Evolutionary conservation across 2,113 vertebrate genomes (phyloP), one percentile per base, ranked within the genome.

Genomic region (Ailuropoda melanoleuca): DNA sequence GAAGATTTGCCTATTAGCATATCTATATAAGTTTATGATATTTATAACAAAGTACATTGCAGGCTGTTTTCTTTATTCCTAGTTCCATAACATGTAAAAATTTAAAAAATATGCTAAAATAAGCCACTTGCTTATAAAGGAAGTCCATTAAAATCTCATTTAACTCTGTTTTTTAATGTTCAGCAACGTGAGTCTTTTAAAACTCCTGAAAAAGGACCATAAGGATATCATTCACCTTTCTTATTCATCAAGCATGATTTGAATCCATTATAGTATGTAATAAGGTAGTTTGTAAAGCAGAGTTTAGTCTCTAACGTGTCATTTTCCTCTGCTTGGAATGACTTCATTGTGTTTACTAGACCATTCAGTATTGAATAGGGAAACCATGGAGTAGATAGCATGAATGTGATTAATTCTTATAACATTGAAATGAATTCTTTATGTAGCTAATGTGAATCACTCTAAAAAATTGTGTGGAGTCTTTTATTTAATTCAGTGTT

Each of bases 161-260:
- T 82, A 62, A 64, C 7, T 95, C n/a, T 68, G 43, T 60, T 58
- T 93, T 92, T 95, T 83, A 88, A 24, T 64, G 14, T 77, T 95
- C 64, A 93, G 26, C 50, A 96, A 55, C 83, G 31, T 84, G 7
- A 75, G 37, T 19, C 19, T 50, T 93, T 95, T 94, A 87, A 83
- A 88, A 80, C 3, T 21, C 82, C 29, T 88, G 15, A 39, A 70
- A 90, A 62, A 88, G 8, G 48, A 48, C 26, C 56, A 10, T 78
- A 46, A 34, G 31, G 48, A 55, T 82, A 94, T 50, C 23, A 29
- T 50, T 77, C 37, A 82, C 9, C 34, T 89, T 88, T 89, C 83
- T 90, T 90, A 74, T 75, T 95, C 34, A 96, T 90, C 56, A 70
- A 82, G 70, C 23, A 70, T 93, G 62, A 88, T 86, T 95, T 93